These are phyloP conservation scores for Campylorhamphus procurvoides DNA, from an alignment of 2,113 vertebrate genomes.

Conservation along the genomic window DNA sequence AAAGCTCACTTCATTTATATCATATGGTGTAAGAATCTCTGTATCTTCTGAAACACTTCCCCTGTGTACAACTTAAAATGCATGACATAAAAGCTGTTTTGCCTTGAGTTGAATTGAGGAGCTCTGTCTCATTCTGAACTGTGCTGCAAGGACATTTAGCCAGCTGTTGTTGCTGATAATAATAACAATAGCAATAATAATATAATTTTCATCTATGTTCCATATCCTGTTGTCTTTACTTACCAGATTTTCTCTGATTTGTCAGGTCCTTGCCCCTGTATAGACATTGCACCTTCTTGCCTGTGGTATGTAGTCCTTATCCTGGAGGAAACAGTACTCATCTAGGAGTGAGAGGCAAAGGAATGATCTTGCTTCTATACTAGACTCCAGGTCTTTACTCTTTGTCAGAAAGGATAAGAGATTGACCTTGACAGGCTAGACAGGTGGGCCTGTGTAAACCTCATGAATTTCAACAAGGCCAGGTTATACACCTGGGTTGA, in stretches of 20 bases:
- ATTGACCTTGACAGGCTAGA: not conserved
- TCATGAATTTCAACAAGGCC: not conserved
- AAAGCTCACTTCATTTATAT: not conserved
- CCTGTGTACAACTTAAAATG: not conserved
- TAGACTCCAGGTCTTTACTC: not conserved
- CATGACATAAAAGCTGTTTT: not conserved
- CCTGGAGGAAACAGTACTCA: not conserved
- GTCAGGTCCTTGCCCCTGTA: not conserved
- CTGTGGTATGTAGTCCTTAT: no score
- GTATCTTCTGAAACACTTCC: not conserved
- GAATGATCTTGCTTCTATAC: not conserved
- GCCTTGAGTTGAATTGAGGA: not conserved
- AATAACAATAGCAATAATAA: no score
- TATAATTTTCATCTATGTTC: not conserved
- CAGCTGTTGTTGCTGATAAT: not conserved
- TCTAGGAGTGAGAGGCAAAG: not conserved
- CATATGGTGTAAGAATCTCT: not conserved
- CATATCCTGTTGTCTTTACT: not conserved
- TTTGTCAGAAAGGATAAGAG: not conserved
- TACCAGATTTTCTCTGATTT: not conserved
- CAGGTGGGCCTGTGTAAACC: not conserved
- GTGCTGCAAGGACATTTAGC: not conserved
- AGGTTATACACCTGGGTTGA: not conserved
- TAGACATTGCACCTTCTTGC: not conserved
- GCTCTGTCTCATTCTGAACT: not conserved